phyloP scores from a whole-genome alignment of 2,113 vertebrate genomes.

The Pipra filicauda region DNA sequence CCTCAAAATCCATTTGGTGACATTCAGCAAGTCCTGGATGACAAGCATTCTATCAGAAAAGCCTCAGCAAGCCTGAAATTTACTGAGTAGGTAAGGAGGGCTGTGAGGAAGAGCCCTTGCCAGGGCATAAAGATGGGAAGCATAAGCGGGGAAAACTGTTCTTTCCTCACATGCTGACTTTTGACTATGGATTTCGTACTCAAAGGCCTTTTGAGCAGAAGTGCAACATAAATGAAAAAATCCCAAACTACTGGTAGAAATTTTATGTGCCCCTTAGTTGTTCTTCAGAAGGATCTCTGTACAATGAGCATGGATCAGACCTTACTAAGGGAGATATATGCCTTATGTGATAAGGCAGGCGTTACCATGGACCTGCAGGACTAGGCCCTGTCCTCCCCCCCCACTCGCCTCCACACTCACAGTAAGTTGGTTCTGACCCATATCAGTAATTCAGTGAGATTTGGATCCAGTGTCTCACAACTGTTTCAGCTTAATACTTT shows the following conservation, averaged over 20 bases:
- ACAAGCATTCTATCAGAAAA: neutral
- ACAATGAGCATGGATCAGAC: neutral
- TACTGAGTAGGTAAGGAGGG: neutral
- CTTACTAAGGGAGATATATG: neutral
- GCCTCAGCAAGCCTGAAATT: neutral
- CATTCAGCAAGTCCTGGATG: neutral
- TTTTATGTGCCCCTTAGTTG: neutral
- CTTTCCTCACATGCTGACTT: neutral
- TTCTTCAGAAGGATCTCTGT: neutral
- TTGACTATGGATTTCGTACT: neutral
- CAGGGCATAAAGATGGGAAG: neutral
- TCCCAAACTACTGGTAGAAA: neutral
- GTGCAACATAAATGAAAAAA: neutral
- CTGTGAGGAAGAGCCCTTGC: neutral
- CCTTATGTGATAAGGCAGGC: too few relatives aligned
- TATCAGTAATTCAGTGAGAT: too few relatives aligned
- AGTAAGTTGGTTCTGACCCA: too few relatives aligned
- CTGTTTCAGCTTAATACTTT: neutral
- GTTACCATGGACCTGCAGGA: too few relatives aligned
- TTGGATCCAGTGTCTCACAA: too few relatives aligned
- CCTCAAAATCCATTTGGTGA: neutral
- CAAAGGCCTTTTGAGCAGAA: neutral
- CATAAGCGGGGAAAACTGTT: neutral
- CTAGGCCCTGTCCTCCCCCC: too few relatives aligned
- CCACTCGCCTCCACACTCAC: too few relatives aligned